Evolutionary conservation across 2,888 invertebrate species (phyloP).

Genomic region (Erannis defoliaria): DNA sequence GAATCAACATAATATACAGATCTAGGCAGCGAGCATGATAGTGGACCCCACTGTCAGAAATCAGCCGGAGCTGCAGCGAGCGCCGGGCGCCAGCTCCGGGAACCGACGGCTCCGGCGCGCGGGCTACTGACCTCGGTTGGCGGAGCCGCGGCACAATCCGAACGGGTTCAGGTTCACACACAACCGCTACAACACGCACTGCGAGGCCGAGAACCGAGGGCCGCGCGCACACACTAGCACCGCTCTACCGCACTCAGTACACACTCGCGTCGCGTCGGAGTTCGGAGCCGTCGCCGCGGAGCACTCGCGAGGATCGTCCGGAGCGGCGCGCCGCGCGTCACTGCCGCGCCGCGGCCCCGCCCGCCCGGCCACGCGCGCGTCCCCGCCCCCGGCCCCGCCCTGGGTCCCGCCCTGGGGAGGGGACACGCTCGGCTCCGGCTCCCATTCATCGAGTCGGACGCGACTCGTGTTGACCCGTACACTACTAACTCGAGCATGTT

Average conservation of each 20-base stretch:
- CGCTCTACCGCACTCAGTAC: too few relatives aligned
- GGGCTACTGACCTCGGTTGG: conserved; percentile 9
- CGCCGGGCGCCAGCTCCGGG: not conserved
- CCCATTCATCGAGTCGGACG: not conserved
- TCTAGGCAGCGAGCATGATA: too few relatives aligned
- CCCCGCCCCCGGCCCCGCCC: conserved; percentile 35
- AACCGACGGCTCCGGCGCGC: not conserved
- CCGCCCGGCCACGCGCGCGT: conserved; percentile 33
- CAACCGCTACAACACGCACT: not conserved
- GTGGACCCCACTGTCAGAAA: too few relatives aligned
- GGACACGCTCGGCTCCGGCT: not conserved
- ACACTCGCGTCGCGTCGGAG: too few relatives aligned
- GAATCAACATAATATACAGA: too few relatives aligned
- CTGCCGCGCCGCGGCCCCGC: conserved; percentile 47
- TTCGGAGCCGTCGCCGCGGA: conserved; percentile 28
- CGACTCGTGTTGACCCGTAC: too few relatives aligned
- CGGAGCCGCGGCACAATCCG: conserved; percentile 16
- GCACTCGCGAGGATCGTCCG: conserved; percentile 45
- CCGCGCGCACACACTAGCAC: too few relatives aligned
- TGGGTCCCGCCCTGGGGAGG: conserved; percentile 19
- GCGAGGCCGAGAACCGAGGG: not conserved
- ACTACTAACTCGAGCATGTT: too few relatives aligned
- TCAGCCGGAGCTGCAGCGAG: too few relatives aligned
- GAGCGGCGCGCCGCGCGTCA: conserved; percentile 65
- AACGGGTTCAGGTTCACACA: conserved; percentile 7